phyloP scores from a whole-genome alignment of 1,140 invertebrate genomes.

The Drosophila kurseongensis region DNA sequence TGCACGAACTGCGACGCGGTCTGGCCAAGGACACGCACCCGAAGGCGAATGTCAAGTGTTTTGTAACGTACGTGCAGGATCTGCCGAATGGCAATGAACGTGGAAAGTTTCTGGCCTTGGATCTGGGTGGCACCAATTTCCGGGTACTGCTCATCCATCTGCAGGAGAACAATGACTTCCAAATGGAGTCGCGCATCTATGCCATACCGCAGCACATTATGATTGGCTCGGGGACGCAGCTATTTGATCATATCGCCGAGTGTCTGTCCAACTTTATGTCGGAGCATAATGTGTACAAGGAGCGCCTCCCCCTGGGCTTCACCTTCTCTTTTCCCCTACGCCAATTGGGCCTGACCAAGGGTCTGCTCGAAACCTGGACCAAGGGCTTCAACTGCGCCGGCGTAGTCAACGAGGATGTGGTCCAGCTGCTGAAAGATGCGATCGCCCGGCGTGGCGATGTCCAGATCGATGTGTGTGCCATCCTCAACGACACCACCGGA shows the following conservation, averaged over 20 bases:
- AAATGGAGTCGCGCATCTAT: constrained; percentile 99
- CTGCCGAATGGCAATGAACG: constrained; percentile 98
- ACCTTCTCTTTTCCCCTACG: constrained; percentile 99
- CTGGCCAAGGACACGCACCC: constrained; percentile 92
- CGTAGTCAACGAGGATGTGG: constrained; percentile 97
- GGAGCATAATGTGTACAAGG: constrained; percentile 90
- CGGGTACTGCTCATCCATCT: constrained; percentile 97
- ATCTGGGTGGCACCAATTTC: constrained; percentile 99
- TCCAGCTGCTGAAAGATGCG: constrained; percentile 94
- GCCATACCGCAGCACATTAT: constrained; percentile 97
- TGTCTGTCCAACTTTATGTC: constrained; percentile 98
- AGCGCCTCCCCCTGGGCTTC: constrained; percentile 97
- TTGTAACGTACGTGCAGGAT: constrained; percentile 98
- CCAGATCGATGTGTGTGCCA: constrained; percentile 97
- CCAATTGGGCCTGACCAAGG: constrained; percentile 96
- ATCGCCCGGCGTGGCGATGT: constrained; percentile 94
- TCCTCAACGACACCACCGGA: constrained; percentile 99
- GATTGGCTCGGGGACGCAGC: constrained; percentile 93
- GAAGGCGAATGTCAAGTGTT: constrained; percentile 93
- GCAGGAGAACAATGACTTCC: constrained; percentile 91
- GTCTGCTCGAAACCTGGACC: constrained; percentile 96
- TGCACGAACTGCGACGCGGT: constrained; percentile 92
- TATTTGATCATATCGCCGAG: constrained; percentile 99
- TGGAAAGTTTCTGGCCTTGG: constrained; percentile 98
- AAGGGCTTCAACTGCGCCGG: constrained; percentile 97